Evolutionary conservation across 92 coral and sea anemone genomes (phyloP).

Genomic region (Ricordea florida): DNA sequence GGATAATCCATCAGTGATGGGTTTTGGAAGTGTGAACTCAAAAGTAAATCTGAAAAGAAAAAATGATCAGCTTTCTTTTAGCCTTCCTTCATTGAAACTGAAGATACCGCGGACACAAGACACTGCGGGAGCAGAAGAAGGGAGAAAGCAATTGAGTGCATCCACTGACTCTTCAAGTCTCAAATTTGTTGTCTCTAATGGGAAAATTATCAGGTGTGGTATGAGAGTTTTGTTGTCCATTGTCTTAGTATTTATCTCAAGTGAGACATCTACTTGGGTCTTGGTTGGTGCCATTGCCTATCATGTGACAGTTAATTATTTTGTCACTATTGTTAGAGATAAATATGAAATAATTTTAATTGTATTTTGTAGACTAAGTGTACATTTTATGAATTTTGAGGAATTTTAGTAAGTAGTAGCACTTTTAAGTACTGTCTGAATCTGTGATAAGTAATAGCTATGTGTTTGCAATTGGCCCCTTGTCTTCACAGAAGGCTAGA

Average conservation of each 20-base stretch:
- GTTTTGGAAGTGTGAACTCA: slow-evolving; percentile 61
- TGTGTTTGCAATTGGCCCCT: no score
- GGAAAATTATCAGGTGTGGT: slow-evolving; percentile 87
- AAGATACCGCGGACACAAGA: slow-evolving; percentile 78
- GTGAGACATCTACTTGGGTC: no score
- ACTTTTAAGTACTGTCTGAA: no score
- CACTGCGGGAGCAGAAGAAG: neutral
- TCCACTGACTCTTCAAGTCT: slow-evolving; percentile 72
- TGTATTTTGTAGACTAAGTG: no score
- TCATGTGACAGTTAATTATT: neutral
- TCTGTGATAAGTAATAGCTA: no score
- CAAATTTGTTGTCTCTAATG: slow-evolving; percentile 92
- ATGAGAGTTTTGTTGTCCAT: neutral
- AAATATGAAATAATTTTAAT: no score
- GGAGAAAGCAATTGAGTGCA: slow-evolving; percentile 48
- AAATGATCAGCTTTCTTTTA: slow-evolving; percentile 59
- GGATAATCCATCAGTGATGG: slow-evolving; percentile 70
- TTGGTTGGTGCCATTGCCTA: no score
- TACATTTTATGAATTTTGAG: no score
- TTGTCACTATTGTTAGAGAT: no score
- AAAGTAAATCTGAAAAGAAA: slow-evolving; percentile 16
- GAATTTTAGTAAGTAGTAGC: no score
- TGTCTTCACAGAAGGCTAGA: no score
- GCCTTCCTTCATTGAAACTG: slow-evolving; percentile 77
- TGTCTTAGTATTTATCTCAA: neutral